A percentile compares a stretch with the other conserved stretches of the same genome.
phyloP scores from a whole-genome alignment of 2,797 vertebrate genomes.

The Podargus strigoides region DNA sequence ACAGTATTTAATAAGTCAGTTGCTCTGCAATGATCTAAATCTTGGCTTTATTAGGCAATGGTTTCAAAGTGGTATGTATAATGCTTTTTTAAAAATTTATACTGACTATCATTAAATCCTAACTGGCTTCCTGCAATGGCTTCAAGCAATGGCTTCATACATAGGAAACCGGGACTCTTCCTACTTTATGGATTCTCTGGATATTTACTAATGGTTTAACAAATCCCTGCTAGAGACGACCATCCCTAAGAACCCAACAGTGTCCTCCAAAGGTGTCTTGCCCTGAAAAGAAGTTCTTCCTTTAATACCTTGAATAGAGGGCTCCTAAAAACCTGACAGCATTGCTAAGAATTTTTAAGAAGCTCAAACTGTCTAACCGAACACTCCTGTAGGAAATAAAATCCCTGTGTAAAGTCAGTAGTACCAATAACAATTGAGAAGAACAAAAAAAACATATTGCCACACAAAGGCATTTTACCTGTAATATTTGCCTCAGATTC shows the following conservation, averaged over 20 bases:
- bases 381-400: not conserved
- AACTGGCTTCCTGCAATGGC: not conserved
- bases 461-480: not conserved
- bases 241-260: not conserved
- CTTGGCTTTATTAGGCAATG: not conserved
- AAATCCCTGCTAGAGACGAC: not conserved
- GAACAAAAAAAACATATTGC: fast-evolving
- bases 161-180: not conserved
- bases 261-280: not conserved
- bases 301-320: not conserved
- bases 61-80: not conserved
- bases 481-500: not conserved
- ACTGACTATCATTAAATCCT: not conserved
- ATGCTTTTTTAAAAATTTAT: too few relatives aligned
- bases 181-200: not conserved
- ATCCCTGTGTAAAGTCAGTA: not conserved
- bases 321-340: not conserved
- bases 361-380: not conserved
- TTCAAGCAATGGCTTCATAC: not conserved
- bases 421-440: not conserved
- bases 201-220: not conserved
- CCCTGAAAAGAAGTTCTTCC: not conserved
- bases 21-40: not conserved
- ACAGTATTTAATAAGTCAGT: not conserved
- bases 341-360: not conserved